A percentile compares a stretch with the other conserved stretches of the same genome.
Evolutionary conservation across 2,113 vertebrate genomes (phyloP).

Genomic region (Procavia capensis): DNA sequence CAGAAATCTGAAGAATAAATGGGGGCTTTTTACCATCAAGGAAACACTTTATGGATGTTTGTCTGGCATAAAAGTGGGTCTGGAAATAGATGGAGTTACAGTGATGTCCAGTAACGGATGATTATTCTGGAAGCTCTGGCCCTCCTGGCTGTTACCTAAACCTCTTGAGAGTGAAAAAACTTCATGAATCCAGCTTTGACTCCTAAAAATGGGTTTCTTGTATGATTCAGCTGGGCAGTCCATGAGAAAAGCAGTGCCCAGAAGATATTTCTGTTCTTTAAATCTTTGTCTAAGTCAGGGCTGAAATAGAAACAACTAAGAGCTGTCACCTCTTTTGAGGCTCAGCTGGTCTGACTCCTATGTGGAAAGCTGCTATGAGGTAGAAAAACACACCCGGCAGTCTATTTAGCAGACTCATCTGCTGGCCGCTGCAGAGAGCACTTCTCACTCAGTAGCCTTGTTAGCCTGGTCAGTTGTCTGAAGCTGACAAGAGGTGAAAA

Average conservation of each 20-base stretch:
- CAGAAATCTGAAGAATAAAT: not conserved
- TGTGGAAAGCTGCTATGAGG: not conserved
- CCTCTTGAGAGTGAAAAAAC: not conserved
- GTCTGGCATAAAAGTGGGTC: not conserved
- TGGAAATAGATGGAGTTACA: not conserved
- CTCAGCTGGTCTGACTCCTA: not conserved
- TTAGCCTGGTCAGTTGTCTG: not conserved
- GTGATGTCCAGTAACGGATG: not conserved
- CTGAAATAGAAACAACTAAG: not conserved
- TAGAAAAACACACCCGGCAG: not conserved
- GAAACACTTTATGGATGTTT: not conserved
- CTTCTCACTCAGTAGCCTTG: not conserved
- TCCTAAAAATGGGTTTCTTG: not conserved
- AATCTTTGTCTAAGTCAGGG: not conserved
- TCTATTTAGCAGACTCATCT: no score
- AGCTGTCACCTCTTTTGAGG: not conserved
- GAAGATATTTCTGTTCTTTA: not conserved
- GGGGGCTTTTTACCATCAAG: not conserved
- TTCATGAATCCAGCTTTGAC: not conserved
- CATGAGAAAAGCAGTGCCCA: not conserved
- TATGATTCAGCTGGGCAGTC: not conserved
- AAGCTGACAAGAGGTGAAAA: not conserved
- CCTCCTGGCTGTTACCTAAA: not conserved
- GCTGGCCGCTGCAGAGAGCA: fast-evolving
- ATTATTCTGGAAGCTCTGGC: not conserved